Base-by-base conservation (phyloP, 2,888 invertebrate species). In the Lasioglossum zephyrum region DNA sequence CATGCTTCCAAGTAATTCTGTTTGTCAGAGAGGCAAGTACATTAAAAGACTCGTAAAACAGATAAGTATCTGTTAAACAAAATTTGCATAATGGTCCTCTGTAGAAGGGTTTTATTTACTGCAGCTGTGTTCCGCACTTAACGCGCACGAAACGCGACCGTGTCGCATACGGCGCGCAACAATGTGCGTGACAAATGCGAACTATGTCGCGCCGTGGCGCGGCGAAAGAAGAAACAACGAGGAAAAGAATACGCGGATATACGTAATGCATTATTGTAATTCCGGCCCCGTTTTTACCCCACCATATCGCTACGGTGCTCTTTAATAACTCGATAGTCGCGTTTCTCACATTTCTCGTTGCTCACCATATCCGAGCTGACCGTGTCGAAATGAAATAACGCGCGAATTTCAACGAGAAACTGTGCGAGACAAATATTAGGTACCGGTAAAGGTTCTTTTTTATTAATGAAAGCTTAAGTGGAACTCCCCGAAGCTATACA, bases 181-280 rank as follows among this genome's bases (percentile, higher is more conserved):
- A 81, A 82, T 75, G 81, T 72, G 47, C 79, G 74, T 85, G 82
- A 86, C 86, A 87, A 87, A 86, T 78, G 80, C 82, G 41, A 69
- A 41, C n/a, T 79, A 77, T 49, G 85, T 63, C 41, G 60, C 53
- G 72, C 49, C 53, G 22, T 63, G 53, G 8, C 69, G 60, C 72
- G 57, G 8, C 69, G 60, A 57, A 31, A 11, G 77, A 74, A 76
- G 69, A 63, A 77, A 82, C 86, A 60, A 44, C 77, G 44, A 9
- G 26, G 6, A 57, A 66, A 77, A 79, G 77, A 73, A 22, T 72
- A 36, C 22, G 53, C 47, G 39, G 60, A 70, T 69, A 77, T 70
- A 70, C 69, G 70, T 75, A 77, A 79, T 78, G 77, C 79, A 66
- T 86, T 87, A 85, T 82, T 82, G 85, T 82, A 84, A 83, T 84